phyloP scores from a whole-genome alignment of 2,888 invertebrate genomes.

The Ligdia adustata region DNA sequence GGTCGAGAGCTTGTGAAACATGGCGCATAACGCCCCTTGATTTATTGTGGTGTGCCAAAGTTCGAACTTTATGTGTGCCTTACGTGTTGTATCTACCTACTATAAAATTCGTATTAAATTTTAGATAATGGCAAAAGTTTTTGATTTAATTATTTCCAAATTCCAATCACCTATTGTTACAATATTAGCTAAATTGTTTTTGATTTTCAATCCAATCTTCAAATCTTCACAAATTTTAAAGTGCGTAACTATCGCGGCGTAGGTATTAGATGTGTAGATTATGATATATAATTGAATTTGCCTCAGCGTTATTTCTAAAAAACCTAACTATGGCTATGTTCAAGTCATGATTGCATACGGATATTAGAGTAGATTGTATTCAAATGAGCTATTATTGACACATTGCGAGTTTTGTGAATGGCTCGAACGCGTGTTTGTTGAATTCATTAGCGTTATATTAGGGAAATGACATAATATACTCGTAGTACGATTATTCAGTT shows the following conservation, averaged over 20 bases:
- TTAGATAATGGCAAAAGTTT: conserved; percentile 15
- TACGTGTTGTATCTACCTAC: conserved; percentile 50
- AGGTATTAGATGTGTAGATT: conserved; percentile 41
- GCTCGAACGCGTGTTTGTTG: conserved; percentile 60
- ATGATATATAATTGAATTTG: conserved; percentile 37
- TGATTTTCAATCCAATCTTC: conserved; percentile 3
- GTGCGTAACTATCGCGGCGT: conserved; percentile 49
- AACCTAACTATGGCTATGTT: conserved; percentile 27
- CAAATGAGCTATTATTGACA: conserved; percentile 66
- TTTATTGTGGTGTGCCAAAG: conserved; percentile 83
- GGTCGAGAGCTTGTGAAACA: conserved; percentile 76
- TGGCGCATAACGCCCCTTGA: conserved; percentile 85
- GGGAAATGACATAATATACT: conserved; percentile 71
- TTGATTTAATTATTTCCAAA: conserved; percentile 17
- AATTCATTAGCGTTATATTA: conserved; percentile 72
- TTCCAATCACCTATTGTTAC: conserved; percentile 7
- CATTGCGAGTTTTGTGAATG: conserved; percentile 63
- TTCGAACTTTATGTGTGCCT: conserved; percentile 79
- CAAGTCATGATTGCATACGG: conserved; percentile 20
- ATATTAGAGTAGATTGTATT: conserved; percentile 56
- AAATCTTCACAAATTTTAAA: conserved; percentile 37
- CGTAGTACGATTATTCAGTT: conserved; percentile 51
- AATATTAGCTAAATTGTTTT: background rate
- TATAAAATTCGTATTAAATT: conserved; percentile 36
- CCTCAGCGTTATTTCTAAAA: conserved; percentile 29